phyloP scores from a whole-genome alignment of 2,797 vertebrate species.

The Chelmon rostratus region DNA sequence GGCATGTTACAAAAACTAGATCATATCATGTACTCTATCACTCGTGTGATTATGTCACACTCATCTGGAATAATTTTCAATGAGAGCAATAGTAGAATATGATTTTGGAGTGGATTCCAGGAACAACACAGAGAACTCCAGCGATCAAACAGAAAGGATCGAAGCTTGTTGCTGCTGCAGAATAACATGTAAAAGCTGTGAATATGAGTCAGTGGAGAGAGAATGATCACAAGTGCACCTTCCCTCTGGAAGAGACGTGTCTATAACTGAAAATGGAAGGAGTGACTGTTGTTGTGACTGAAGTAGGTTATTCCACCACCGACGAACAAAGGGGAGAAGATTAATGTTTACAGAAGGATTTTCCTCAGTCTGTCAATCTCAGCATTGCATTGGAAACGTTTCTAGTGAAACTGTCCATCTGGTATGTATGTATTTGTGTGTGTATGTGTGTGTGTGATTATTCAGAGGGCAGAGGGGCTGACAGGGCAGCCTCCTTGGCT shows the following conservation, averaged over 20 bases:
- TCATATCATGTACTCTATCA: background rate
- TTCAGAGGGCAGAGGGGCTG: slow-evolving; percentile 56
- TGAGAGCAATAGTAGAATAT: slow-evolving; percentile 1
- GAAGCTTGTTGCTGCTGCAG: background rate
- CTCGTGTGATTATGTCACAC: background rate
- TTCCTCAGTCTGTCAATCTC: slow-evolving; percentile 46
- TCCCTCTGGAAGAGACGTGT: background rate
- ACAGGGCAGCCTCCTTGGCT: slow-evolving; percentile 44
- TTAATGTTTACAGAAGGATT: slow-evolving; percentile 52
- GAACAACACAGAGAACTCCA: background rate
- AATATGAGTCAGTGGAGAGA: slow-evolving; percentile 23
- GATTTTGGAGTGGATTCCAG: background rate
- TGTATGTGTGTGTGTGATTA: slow-evolving; percentile 21
- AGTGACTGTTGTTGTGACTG: slow-evolving; percentile 20
- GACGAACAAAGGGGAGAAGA: slow-evolving; percentile 41
- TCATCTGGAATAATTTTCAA: slow-evolving; percentile 5
- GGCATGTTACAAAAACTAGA: background rate
- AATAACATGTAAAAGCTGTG: background rate
- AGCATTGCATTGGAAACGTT: slow-evolving; percentile 19
- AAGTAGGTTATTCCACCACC: slow-evolving; percentile 33
- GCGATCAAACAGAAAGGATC: background rate
- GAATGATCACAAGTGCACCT: background rate
- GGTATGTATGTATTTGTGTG: slow-evolving; percentile 35
- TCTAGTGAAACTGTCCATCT: slow-evolving; percentile 61
- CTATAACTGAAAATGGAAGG: slow-evolving; percentile 23